These are phyloP conservation scores for Plotosus lineatus DNA, from an alignment of 2,113 vertebrate genomes.

Conservation along the genomic window DNA sequence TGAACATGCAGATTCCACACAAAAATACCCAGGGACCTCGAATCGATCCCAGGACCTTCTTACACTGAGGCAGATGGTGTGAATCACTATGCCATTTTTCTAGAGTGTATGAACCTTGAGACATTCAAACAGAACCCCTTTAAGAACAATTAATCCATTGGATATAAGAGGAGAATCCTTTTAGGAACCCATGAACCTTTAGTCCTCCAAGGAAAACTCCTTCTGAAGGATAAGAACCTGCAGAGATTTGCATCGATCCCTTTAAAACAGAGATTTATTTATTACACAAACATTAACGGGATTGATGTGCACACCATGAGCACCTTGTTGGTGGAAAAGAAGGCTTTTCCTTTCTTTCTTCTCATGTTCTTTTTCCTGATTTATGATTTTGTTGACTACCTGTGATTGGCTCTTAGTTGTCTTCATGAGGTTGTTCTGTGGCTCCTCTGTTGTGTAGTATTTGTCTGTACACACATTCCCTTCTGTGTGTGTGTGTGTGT, in stretches of 20 bases:
- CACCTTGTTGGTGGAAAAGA: constrained; percentile 8
- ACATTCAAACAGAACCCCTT: no score
- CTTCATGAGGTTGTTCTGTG: constrained; percentile 24
- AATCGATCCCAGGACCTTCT: no score
- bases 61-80: no score
- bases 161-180: no score
- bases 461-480: background rate
- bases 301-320: background rate
- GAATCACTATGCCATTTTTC: no score
- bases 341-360: background rate
- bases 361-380: background rate
- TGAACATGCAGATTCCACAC: no score
- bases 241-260: background rate
- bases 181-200: background rate
- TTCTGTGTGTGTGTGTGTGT: background rate
- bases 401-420: constrained; percentile 41
- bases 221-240: background rate
- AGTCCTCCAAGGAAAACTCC: background rate
- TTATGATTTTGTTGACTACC: constrained; percentile 57
- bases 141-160: no score
- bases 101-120: no score
- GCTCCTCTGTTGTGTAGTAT: background rate
- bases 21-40: no score
- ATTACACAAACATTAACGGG: background rate
- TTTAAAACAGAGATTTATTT: background rate